phyloP scores from a whole-genome alignment of 2,797 vertebrate genomes.

The Eupleurogrammus muticus region DNA sequence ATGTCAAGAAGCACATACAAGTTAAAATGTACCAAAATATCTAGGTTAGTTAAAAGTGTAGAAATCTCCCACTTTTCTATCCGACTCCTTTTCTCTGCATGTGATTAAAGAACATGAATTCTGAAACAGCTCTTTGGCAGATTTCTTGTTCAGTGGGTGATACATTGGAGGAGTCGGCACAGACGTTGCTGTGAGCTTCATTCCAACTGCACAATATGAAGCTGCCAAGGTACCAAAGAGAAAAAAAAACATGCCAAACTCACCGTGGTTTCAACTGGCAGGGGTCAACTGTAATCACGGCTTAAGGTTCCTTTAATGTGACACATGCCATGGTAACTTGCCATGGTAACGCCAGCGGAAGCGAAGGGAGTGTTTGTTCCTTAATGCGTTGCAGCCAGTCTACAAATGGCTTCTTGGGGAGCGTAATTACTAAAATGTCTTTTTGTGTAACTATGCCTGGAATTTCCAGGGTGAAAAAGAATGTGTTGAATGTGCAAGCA shows the following conservation, averaged over 20 bases:
- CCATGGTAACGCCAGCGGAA: conserved; percentile 42
- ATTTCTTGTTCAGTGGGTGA: conserved; percentile 5
- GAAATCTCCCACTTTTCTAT: not conserved
- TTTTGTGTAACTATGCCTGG: conserved; percentile 15
- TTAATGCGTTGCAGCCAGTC: conserved; percentile 18
- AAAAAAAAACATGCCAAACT: conserved; percentile 33
- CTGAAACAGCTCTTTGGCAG: conserved; percentile 14
- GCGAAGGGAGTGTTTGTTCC: conserved; percentile 18
- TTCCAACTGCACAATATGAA: conserved; percentile 31
- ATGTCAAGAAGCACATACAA: not conserved
- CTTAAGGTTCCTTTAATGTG: conserved; percentile 32
- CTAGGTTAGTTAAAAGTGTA: not conserved
- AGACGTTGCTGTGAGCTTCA: conserved; percentile 20
- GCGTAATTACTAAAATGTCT: conserved; percentile 44
- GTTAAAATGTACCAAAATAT: not conserved
- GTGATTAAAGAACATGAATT: conserved; percentile 3
- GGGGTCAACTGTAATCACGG: conserved; percentile 48
- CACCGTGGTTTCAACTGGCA: conserved; percentile 31
- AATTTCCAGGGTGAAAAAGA: conserved; percentile 18
- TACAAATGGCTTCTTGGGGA: conserved; percentile 34
- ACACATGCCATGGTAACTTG: conserved; percentile 36
- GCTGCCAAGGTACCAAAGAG: conserved; percentile 38
- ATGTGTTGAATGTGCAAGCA: conserved; percentile 6
- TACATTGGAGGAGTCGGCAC: conserved; percentile 12
- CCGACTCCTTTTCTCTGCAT: not conserved